Conservation (phyloP, 2,888 invertebrate species). For the Drosophila antonietae region DNA sequence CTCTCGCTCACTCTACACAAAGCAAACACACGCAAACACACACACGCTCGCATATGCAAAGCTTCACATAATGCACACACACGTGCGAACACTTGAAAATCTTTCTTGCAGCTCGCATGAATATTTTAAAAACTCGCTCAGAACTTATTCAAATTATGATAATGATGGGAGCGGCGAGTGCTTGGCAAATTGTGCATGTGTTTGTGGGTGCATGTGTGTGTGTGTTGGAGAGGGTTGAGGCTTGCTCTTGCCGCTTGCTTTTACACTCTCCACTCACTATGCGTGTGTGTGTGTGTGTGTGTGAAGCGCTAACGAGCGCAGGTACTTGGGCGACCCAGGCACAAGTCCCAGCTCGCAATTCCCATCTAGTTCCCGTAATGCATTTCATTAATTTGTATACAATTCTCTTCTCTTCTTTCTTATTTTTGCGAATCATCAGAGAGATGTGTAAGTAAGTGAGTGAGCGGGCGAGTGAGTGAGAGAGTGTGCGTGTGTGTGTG, state of each 20-base stretch:
- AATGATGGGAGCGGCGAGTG: slow-evolving; percentile 70
- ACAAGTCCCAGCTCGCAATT: slow-evolving; percentile 48
- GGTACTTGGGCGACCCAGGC: slow-evolving; percentile 59
- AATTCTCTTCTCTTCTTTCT: slow-evolving; percentile 18
- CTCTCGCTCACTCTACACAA: not conserved
- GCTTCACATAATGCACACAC: slow-evolving; percentile 48
- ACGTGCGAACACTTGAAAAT: slow-evolving; percentile 72
- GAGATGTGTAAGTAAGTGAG: slow-evolving; percentile 22
- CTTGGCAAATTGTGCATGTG: slow-evolving; percentile 46
- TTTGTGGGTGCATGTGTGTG: slow-evolving; percentile 1
- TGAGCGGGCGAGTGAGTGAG: slow-evolving; percentile 24
- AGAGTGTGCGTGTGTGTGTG: slow-evolving; percentile 20
- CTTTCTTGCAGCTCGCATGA: slow-evolving; percentile 66
- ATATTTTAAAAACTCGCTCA: slow-evolving; percentile 71
- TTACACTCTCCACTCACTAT: not conserved
- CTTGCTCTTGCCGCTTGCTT: not conserved
- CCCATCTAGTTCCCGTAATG: slow-evolving; percentile 61
- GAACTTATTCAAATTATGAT: slow-evolving; percentile 76
- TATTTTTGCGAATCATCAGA: slow-evolving; percentile 18
- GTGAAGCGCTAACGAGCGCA: slow-evolving; percentile 61
- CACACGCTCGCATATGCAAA: not conserved
- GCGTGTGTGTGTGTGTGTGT: not conserved
- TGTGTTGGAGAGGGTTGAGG: slow-evolving; percentile 23
- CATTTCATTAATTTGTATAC: slow-evolving; percentile 76
- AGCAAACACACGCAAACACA: slow-evolving; percentile 26